Evolutionary conservation across 2,797 vertebrate genomes (phyloP), one percentile per base, ranked within the genome.

Genomic region (Poecilia gillii): DNA sequence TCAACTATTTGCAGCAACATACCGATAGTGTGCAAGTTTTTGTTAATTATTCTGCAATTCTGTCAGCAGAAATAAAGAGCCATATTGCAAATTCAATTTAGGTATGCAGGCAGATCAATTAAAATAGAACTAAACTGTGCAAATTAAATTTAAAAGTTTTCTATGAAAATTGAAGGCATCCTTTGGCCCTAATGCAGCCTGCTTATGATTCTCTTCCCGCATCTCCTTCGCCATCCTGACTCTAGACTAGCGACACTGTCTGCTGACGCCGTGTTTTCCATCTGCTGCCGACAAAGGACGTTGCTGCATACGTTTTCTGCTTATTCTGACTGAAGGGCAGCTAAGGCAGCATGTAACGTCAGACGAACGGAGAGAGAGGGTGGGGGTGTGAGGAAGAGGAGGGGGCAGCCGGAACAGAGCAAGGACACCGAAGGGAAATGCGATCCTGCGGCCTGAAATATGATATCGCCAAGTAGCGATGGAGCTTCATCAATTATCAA

Each of bases 401-500:
- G 31, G 59, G 68, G 28, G 78, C 75, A 66, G 72, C 71, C 31
- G 3, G 74, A 25, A 28, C 41, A 6, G 28, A 76, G 78, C 80
- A 79, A 81, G 82, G 89, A 75, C 79, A 57, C 23, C 36, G 46
- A 8, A 64, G 70, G 76, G 87, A 80, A 87, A 92, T 66, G 76
- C 3, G 43, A 91, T 81, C 84, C 80, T 23, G 46, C 6, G 0
- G 73, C 66, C 43, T 0, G 75, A 84, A 83, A 90, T 20, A 57
- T 2, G 74, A 90, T 80, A 77, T 16, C 75, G 76, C 68, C 13
- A 73, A 87, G 76, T 23, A 55, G 81, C 79, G n/a, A 72, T n/a
- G 41, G 57, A 33, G 78, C 62, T 90, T 85, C 87, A 94, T 92
- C 88, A 92, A 85, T 92, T 87, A 93, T 88, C 84, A 89, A 74